Evolutionary conservation across 92 coral and sea anemone species (phyloP).

Genomic region (Nematostella vectensis): DNA sequence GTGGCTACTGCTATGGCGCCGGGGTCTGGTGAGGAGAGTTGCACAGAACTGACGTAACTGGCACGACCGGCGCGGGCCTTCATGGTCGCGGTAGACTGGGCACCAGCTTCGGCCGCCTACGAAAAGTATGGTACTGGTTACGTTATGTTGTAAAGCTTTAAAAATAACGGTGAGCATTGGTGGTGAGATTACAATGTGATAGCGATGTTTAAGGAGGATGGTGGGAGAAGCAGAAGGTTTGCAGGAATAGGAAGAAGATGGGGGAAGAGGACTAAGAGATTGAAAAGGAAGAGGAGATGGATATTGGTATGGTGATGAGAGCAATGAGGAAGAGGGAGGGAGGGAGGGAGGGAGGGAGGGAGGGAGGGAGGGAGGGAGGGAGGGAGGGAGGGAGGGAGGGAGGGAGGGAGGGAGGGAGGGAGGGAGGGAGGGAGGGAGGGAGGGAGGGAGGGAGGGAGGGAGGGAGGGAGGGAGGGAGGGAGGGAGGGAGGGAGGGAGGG

Average conservation of each 20-base stretch:
- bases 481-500: no score
- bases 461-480: no score
- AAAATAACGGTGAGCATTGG: no score
- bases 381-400: neutral
- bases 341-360: neutral
- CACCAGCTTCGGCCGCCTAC: constrained; percentile 89
- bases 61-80: constrained; percentile 97
- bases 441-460: no score
- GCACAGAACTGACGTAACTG: constrained; percentile 71
- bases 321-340: neutral
- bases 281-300: neutral
- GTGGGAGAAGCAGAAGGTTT: neutral
- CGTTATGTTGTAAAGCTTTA: neutral
- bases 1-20: constrained; percentile 85
- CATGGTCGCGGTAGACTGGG: constrained; percentile 84
- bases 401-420: no score
- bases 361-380: neutral
- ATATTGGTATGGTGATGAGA: neutral
- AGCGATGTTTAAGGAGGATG: neutral
- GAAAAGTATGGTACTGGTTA: neutral
- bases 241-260: neutral
- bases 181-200: neutral
- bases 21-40: constrained; percentile 77
- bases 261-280: no score
- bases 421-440: no score